A percentile compares a stretch with the other conserved stretches of the same genome.
These are phyloP conservation scores for Notarius lentiginosus DNA, from an alignment of 2,113 vertebrate genomes.

Conservation along the genomic window DNA sequence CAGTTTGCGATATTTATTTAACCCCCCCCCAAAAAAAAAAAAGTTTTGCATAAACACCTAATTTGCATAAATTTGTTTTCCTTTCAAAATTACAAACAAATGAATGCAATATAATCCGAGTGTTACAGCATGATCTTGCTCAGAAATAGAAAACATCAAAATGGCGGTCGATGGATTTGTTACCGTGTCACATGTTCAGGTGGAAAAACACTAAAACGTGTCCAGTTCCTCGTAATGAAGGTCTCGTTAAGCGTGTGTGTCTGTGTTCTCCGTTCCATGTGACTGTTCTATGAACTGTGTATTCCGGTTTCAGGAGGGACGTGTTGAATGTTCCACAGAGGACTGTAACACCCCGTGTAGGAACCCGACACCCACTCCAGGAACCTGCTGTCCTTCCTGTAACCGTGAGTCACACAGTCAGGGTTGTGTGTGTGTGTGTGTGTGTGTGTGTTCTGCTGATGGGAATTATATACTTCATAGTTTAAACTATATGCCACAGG, in stretches of 20 bases:
- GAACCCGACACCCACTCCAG: slow-evolving; percentile 60
- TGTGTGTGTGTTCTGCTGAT: not conserved
- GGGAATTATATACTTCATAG: no score
- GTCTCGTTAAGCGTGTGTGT: not conserved
- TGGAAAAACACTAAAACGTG: not conserved
- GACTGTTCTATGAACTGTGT: not conserved
- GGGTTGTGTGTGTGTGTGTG: not conserved
- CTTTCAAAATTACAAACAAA: no score
- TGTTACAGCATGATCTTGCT: no score
- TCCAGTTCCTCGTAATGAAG: not conserved
- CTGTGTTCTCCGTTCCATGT: not conserved
- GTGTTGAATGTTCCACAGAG: slow-evolving; percentile 64
- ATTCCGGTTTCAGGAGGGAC: slow-evolving; percentile 60
- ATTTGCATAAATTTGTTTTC: no score
- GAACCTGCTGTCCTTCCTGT: slow-evolving; percentile 71
- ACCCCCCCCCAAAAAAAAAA: no score
- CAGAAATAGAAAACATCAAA: no score
- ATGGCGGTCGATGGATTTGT: not conserved
- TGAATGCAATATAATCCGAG: no score
- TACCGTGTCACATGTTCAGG: not conserved
- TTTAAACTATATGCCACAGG: no score
- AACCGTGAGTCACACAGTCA: slow-evolving; percentile 61
- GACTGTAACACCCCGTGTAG: slow-evolving; percentile 62
- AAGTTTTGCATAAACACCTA: no score
- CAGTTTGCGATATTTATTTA: no score